phyloP scores from a whole-genome alignment of 2,797 vertebrate species.

The Hafferia zeledoni region DNA sequence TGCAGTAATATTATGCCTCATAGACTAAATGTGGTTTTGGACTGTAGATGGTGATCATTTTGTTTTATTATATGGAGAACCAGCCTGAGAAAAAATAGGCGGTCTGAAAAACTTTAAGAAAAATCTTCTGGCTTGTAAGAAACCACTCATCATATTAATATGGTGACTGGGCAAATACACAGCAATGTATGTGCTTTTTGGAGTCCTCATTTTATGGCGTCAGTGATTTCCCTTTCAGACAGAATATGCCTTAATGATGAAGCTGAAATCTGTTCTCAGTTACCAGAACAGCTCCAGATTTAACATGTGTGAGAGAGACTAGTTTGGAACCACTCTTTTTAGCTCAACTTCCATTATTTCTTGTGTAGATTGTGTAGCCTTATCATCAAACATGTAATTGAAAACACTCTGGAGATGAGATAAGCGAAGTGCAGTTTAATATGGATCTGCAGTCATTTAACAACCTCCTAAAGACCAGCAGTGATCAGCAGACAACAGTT shows the following conservation, averaged over 20 bases:
- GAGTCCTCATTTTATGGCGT: neutral
- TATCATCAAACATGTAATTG: neutral
- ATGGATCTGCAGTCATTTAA: neutral
- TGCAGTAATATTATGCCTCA: neutral
- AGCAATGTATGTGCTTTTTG: neutral
- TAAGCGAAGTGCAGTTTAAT: neutral
- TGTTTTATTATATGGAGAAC: neutral
- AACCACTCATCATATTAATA: neutral
- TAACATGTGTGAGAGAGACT: neutral
- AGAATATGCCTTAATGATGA: neutral
- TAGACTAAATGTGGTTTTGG: neutral
- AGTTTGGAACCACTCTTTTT: neutral
- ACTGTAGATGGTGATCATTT: neutral
- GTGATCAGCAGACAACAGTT: neutral
- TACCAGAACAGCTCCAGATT: neutral
- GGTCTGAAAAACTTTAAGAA: neutral
- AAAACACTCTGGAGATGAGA: constrained; percentile 4
- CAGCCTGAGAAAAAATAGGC: neutral
- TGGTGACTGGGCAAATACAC: neutral
- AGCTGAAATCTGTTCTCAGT: constrained; percentile 8
- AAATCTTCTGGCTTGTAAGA: neutral
- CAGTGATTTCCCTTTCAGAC: neutral
- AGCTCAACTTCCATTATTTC: neutral
- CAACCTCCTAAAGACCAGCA: neutral
- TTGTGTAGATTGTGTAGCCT: neutral